Evolutionary conservation across 2,797 vertebrate genomes (phyloP), one percentile per base, ranked within the genome.

Genomic region (Cirrhinus mrigala): DNA sequence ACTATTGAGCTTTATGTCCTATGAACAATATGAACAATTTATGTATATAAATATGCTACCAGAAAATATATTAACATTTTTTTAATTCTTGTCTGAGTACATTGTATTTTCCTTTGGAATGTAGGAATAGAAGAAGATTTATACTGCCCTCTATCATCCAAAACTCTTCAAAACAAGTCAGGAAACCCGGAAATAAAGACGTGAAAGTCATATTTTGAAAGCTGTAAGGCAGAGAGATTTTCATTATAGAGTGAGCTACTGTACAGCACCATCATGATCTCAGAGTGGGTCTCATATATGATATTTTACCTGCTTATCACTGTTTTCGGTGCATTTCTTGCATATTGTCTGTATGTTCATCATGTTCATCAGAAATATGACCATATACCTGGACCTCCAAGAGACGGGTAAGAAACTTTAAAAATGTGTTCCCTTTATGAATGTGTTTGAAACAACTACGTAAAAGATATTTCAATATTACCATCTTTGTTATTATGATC

Each of bases 301-400:
- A 0, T 92, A 0, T 1, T 89, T 0, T 52, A 82, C 16, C 37
- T 93, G 6, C 9, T 92, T 2, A 16, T 91, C 10, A 1, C 91
- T 0, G 1, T 89, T 56, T 81, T 89, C 1, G 11, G 93, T 0
- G 91, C 94, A 14, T 95, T 94, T 78, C 70, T 94, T 6, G 89
- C 93, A 7, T 97, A 93, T 88, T 96, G 96, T 87, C 82, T 95
- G 82, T 97, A 96, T 73, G 29, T 98, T 29, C 88, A 90, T 22
- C 88, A 93, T 85, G 46, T 93, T 75, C 97, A 98, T 69, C 79
- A 92, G 88, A 96, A 96, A 85, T 97, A 96, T 86, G 97, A 98
- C 89, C 94, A 96, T 92, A 97, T 98, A 85, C 97, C 97, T 48
- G 95, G 97, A 80, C 93, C 97, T 22, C 97, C 97, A 60, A 94